Conservation (phyloP, 2,888 invertebrate species). For the Nephrotoma flavescens region DNA sequence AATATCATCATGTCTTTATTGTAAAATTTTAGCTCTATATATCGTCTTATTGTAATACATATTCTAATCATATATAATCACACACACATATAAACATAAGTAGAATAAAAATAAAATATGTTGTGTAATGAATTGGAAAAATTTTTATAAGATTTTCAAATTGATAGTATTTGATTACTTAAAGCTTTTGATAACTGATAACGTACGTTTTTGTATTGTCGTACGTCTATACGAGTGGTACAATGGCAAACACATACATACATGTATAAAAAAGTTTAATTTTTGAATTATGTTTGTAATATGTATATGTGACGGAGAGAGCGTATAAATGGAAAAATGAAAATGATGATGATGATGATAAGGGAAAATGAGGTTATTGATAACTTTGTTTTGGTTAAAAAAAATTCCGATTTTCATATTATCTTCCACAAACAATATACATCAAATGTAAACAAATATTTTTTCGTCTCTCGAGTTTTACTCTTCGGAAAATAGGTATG, state of each 20-base stretch:
- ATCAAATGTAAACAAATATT: background rate
- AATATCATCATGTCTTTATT: background rate
- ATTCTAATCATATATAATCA: background rate
- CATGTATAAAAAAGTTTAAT: background rate
- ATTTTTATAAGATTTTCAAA: background rate
- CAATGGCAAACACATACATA: background rate
- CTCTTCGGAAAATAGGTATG: background rate
- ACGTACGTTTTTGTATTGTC: background rate
- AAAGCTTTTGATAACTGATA: background rate
- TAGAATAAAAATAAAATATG: background rate
- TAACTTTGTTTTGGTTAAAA: too few species aligned
- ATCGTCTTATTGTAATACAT: background rate
- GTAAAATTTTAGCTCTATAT: background rate
- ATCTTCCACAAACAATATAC: background rate
- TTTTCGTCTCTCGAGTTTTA: background rate
- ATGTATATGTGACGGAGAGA: too few species aligned
- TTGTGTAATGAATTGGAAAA: background rate
- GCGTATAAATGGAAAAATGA: too few species aligned
- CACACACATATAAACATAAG: background rate
- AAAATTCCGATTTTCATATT: background rate
- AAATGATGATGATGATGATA: background rate
- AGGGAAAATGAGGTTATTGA: background rate
- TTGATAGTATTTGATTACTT: background rate
- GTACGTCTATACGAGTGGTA: background rate
- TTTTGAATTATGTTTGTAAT: background rate